Conservation (phyloP, 2,113 vertebrate genomes). For the Limnothrissa miodon region DNA sequence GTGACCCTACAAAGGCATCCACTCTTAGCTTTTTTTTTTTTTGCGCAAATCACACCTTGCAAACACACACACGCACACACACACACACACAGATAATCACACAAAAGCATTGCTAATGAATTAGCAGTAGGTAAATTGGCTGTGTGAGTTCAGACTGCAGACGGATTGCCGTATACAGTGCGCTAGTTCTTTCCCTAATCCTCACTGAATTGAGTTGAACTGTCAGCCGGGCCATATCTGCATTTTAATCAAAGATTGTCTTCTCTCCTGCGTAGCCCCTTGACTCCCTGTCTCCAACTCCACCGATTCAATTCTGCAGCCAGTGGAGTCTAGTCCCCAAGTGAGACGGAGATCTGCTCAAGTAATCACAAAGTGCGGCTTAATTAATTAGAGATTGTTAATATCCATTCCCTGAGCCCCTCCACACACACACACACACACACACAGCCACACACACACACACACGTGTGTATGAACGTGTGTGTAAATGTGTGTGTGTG, state of each 20-base stretch:
- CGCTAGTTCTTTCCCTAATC: background rate
- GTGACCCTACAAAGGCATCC: too few relatives aligned
- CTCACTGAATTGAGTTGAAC: constrained; percentile 28
- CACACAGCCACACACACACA: too few relatives aligned
- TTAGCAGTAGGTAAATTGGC: constrained; percentile 5
- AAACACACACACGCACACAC: background rate
- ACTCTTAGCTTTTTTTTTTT: too few relatives aligned
- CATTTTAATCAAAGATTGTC: constrained; percentile 47
- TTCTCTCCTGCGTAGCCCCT: background rate
- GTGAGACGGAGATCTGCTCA: background rate
- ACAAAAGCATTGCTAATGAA: background rate
- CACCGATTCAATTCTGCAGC: constrained; percentile 25
- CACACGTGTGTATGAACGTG: background rate
- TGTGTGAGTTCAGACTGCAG: background rate
- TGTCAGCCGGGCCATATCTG: constrained; percentile 20
- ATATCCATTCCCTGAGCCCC: constrained; percentile 32
- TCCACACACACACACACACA: background rate
- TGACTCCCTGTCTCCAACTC: background rate
- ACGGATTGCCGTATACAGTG: background rate
- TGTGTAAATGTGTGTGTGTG: background rate
- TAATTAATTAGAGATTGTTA: constrained; percentile 54
- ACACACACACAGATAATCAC: background rate
- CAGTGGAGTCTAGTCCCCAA: background rate
- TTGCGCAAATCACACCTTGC: too few relatives aligned
- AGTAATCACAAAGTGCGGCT: background rate